phyloP scores from a whole-genome alignment of 2,888 invertebrate species.

The Plutella xylostella region DNA sequence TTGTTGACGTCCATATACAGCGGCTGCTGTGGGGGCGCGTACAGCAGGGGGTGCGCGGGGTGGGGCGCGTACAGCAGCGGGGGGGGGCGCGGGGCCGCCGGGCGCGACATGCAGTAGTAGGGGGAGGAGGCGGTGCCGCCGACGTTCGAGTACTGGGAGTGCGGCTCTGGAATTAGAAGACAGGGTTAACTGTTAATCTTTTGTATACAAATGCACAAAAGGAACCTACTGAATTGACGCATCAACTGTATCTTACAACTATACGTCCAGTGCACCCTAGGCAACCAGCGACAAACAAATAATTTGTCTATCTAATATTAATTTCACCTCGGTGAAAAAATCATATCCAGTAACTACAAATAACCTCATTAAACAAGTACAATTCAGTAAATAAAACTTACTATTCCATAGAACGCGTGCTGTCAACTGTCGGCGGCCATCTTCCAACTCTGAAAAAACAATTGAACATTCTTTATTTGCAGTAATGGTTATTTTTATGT shows the following conservation, averaged over 20 bases:
- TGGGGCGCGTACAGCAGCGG: slow-evolving; percentile 55
- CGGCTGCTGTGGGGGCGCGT: slow-evolving; percentile 48
- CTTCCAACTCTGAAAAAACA: slow-evolving; percentile 80
- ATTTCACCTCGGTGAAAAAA: no score
- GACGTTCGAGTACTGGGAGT: slow-evolving; percentile 49
- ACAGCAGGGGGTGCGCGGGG: slow-evolving; percentile 37
- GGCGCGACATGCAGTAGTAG: slow-evolving; percentile 54
- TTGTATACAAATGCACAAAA: no score
- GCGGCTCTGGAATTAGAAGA: slow-evolving; percentile 11
- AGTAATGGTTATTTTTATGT: no score
- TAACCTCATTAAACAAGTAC: background rate
- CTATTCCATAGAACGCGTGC: slow-evolving; percentile 87
- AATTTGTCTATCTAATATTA: no score
- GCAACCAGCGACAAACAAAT: no score
- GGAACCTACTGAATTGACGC: no score
- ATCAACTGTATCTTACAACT: no score
- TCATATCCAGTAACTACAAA: no score
- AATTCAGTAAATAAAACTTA: slow-evolving; percentile 67
- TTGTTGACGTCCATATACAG: slow-evolving; percentile 58
- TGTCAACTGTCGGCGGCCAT: slow-evolving; percentile 81
- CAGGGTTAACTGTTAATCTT: no score
- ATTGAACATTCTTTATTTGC: no score
- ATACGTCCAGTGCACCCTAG: no score
- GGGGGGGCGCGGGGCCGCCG: slow-evolving; percentile 31
- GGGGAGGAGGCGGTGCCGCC: slow-evolving; percentile 38